Evolutionary conservation across 1,140 invertebrate genomes (phyloP), one percentile per base, ranked within the genome.

Genomic region (Dryas iulia): DNA sequence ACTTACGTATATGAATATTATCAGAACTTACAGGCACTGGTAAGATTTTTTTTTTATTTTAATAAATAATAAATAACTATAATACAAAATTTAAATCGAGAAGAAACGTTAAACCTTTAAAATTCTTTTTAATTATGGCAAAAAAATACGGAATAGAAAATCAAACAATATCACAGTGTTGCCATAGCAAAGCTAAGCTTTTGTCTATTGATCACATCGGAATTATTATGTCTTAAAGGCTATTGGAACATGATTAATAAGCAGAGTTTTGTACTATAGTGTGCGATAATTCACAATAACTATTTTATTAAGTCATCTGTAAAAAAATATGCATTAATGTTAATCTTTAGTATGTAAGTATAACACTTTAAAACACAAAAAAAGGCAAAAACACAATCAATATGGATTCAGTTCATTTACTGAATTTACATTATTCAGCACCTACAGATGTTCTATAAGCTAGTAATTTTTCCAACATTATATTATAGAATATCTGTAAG

Each of bases 11-110:
- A 84, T 88, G 87, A 90, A 89, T 91, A 90, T 88, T 79, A 81
- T 87, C 74, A 80, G 69, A 72, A 84, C 89, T 89, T 90, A 86
- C 89, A 91, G 89, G 89, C 86, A 90, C 87, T 91, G 89, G 81
- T 80, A 54, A 62, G 66, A 66, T 66, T 69, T 72, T 60, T 79
- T 86, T 69, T 54, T 59, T 66, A 61, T 66, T 64, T 68, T 69
- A 66, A 60, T 59, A 53, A 62, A 61, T 52, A 68, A 62, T 69
- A 69, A 69, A 62, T 62, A 58, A 52, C 4, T 47, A 63, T n/a
- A 30, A 23, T 57, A 35, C 18, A 31, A 47, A 24, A 18, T 28
- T 59, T 24, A 14, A 1, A 26, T 66, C 7, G 33, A 59, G 25
- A 53, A 28, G 8, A 23, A 59, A 59, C 53, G 26, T 18, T 26